Conservation (phyloP, 2,888 invertebrate genomes). For the Helobdella robusta region DNA sequence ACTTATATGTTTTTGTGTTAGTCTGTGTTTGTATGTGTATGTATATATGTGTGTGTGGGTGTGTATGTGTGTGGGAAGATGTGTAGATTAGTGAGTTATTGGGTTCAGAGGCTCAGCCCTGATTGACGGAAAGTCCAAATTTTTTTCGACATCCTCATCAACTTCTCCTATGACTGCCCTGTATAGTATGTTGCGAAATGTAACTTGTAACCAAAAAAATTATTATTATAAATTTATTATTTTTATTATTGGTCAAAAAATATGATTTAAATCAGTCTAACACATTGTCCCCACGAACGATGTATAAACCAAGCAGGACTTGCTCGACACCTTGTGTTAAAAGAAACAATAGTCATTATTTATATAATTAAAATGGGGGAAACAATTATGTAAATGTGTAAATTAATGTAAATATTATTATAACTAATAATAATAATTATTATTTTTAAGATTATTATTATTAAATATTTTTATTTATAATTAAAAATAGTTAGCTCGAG, state of each 20-base stretch:
- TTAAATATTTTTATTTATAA: too few relatives aligned
- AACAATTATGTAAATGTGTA: too few relatives aligned
- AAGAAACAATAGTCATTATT: too few relatives aligned
- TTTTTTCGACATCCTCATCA: slow-evolving; percentile 55
- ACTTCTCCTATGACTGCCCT: slow-evolving; percentile 57
- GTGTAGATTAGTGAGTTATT: slow-evolving; percentile 46
- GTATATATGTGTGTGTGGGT: too few relatives aligned
- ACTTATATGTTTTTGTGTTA: too few relatives aligned
- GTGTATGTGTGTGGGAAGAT: too few relatives aligned
- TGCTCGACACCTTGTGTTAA: slow-evolving; percentile 81
- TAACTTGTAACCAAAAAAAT: neutral
- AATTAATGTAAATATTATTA: too few relatives aligned
- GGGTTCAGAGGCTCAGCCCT: slow-evolving; percentile 54
- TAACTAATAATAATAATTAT: too few relatives aligned
- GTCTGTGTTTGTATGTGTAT: too few relatives aligned
- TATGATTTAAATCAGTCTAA: slow-evolving; percentile 51
- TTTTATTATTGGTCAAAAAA: neutral
- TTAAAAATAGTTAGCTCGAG: too few relatives aligned
- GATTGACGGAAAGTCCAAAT: slow-evolving; percentile 53
- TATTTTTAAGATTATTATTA: too few relatives aligned
- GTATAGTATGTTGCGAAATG: slow-evolving; percentile 41
- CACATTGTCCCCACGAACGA: slow-evolving; percentile 95
- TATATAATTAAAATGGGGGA: too few relatives aligned
- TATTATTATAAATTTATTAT: slow-evolving; percentile 7
- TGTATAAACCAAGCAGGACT: slow-evolving; percentile 89